Base-by-base conservation (phyloP, 64 coral and sea anemone genomes). In the Anthopleura sola region DNA sequence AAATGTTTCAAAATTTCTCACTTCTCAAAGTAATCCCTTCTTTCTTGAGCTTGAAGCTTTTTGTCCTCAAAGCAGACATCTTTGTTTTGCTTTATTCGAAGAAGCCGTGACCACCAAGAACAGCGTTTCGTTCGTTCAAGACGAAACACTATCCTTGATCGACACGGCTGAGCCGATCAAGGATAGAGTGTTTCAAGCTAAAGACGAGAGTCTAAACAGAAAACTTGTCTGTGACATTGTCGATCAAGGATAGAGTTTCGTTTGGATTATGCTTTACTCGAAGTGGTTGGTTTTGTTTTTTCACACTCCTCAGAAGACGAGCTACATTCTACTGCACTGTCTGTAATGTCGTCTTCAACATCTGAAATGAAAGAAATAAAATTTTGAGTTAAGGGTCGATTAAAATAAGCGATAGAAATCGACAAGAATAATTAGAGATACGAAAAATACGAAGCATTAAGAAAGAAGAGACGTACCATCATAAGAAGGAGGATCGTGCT, bases 241-340 rank as follows among this genome's bases (percentile, higher is more conserved):
- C 76, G 44, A 79, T 79, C 76, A 48, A 79, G 76, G 37, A 79
- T 44, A 79, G 24, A 79, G 76, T 79, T 79, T 79, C 76, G n/a
- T n/a, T n/a, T n/a, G 2, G 13, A 16, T 79, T 79, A 37, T 23
- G 21, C 18, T 79, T 46, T 37, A 20, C 66, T 32, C 28, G 66
- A 34, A 32, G 28, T 28, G 18, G 76, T 79, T 18, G 16, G 19
- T 40, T 47, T 18, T 18, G 18, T 18, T 48, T 38, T 18, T 48
- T 79, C 37, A 37, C 17, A 24, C 31, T 71, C 1, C 28, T 71
- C 66, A 71, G 62, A 2, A 9, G 28, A 14, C 66, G 66, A 32
- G 9, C n/a, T 32, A 4, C 16, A 8, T 71, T 13, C 66, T 71
- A 31, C 31, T 32, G n/a, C 23, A 34, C 28, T n/a, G 1, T 29